Percentiles rank a stretch among this genome's conserved stretches.
These are phyloP conservation scores for Verasper variegatus DNA, from an alignment of 2,113 vertebrate species.

Conservation along the genomic window DNA sequence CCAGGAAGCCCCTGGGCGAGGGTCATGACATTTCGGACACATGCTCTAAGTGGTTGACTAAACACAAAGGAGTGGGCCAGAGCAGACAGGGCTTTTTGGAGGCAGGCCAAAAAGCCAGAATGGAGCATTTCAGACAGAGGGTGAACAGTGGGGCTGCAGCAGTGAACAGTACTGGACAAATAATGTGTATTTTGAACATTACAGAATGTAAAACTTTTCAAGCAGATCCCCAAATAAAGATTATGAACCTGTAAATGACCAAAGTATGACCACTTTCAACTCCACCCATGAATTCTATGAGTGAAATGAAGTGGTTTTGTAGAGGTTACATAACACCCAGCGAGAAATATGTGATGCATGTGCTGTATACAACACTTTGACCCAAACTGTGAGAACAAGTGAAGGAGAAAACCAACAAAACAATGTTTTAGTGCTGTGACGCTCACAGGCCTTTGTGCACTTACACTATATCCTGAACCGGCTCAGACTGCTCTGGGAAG, in stretches of 20 bases:
- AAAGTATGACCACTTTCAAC: not conserved
- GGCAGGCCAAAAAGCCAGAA: not conserved
- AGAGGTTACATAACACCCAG: not conserved
- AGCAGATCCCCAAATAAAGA: not conserved
- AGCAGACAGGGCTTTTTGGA: not conserved
- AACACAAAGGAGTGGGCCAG: not conserved
- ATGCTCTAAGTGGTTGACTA: not conserved
- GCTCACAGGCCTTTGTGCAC: constrained; percentile 65
- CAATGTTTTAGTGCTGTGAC: constrained; percentile 44
- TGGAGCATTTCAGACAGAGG: not conserved
- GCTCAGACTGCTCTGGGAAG: constrained; percentile 77
- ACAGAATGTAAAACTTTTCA: not conserved
- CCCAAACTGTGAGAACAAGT: constrained; percentile 3
- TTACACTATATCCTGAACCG: constrained; percentile 70
- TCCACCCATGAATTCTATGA: not conserved
- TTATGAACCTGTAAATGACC: not conserved
- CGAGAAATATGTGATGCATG: constrained; percentile 16
- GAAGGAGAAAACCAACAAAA: constrained; percentile 57
- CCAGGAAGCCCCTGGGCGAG: not conserved
- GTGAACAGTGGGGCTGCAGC: not conserved
- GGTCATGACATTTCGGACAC: not conserved
- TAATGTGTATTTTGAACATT: too few relatives aligned
- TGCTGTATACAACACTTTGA: constrained; percentile 13
- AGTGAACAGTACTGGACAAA: not conserved
- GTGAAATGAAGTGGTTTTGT: not conserved